Evolutionary conservation across 1,140 invertebrate species (phyloP), one percentile per base, ranked within the genome.

Genomic region (Halyomorpha halys): DNA sequence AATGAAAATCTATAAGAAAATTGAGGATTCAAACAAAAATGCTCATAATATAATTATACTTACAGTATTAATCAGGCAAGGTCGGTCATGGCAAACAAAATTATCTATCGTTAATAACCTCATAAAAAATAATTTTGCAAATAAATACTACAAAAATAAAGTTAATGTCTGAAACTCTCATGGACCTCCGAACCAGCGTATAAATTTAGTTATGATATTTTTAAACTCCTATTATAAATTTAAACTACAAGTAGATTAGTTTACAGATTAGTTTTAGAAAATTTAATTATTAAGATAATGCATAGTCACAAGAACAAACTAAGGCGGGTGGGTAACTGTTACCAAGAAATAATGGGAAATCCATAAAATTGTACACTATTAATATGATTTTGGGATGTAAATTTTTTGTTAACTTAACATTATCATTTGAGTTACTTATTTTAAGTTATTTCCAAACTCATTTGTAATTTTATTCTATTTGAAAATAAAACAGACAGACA

Each of bases 31-130:
- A 59, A 59, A 59, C 27, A 59, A 59, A 59, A 3, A 30, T 59
- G 23, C 27, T 59, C 27, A 59, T 39, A 59, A 59, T 44, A 8
- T 44, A 11, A 25, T 21, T n/a, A 59, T 65, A 65, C 64, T 65
- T 65, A 65, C 64, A 64, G 59, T n/a, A 44, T 56, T 39, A 60
- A 21, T 65, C 64, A 65, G 64, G 64, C 34, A 61, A 60, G 64
- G 64, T 45, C 64, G 59, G 34, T 65, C 64, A 61, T 65, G 64
- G 45, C 64, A 65, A 65, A 65, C 39, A 65, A 65, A 65, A 65
- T 45, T 56, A 65, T 65, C 45, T n/a, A 60, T 47, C 23, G 56
- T 65, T 61, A 65, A 61, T 61, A 64, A 59, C 14, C 54, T 64
- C 63, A 59, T 64, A 59, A 59, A 59, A 47, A 34, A 59, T 27